Evolutionary conservation across 92 coral and sea anemone species (phyloP).

Genomic region (Palythoa grandis): DNA sequence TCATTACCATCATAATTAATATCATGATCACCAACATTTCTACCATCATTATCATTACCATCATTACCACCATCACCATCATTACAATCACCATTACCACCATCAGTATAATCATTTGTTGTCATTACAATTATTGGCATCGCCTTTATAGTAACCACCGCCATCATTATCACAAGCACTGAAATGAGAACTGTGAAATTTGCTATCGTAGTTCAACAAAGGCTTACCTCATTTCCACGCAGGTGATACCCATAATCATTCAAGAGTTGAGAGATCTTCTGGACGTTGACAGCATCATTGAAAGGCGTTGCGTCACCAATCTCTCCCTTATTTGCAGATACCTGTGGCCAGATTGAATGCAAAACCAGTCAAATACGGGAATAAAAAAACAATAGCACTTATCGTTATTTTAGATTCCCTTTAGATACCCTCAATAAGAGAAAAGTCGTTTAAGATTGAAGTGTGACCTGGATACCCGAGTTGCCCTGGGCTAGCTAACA

Average conservation of each 20-base stretch:
- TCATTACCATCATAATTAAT: background rate
- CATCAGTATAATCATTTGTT: background rate
- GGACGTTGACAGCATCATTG: constrained; percentile 97
- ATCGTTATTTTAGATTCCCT: no score
- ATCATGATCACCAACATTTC: background rate
- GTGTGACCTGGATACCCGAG: no score
- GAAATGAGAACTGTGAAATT: no score
- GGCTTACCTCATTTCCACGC: constrained; percentile 92
- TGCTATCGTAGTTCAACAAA: background rate
- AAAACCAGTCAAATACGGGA: background rate
- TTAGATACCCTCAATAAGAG: no score
- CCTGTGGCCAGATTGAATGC: constrained; percentile 45
- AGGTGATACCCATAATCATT: constrained; percentile 97
- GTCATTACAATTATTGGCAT: no score
- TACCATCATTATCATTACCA: background rate
- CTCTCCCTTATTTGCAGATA: constrained; percentile 98
- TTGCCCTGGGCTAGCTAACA: no score
- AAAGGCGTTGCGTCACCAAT: constrained; percentile 99
- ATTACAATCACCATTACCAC: background rate
- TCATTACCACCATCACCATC: background rate
- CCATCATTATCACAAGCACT: background rate
- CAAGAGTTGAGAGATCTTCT: constrained; percentile 94
- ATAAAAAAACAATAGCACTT: background rate
- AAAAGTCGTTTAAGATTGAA: no score
- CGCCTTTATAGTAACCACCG: no score